phyloP scores from a whole-genome alignment of 2,888 invertebrate genomes.

The Drosophila mulleri region DNA sequence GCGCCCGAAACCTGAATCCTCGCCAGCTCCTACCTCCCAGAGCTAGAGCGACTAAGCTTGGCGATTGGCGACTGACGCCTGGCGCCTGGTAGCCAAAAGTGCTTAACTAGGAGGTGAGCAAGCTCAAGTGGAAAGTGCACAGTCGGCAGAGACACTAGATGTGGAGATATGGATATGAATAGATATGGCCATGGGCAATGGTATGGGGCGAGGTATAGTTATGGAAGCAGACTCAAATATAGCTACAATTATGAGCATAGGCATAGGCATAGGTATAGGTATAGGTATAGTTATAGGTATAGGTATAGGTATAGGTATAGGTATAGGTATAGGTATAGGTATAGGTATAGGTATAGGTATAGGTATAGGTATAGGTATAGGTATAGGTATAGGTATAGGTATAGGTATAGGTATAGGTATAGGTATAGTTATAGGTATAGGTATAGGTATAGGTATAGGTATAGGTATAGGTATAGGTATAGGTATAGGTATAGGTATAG shows the following conservation, averaged over 20 bases:
- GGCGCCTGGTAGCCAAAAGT: conserved; percentile 13
- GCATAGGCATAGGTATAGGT: background rate
- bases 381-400: background rate
- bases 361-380: background rate
- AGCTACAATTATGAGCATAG: no score
- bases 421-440: no score
- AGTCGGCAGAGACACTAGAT: background rate
- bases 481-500: background rate
- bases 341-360: no score
- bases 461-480: background rate
- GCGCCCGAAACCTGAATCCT: conserved; percentile 31
- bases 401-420: background rate
- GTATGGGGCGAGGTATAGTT: background rate
- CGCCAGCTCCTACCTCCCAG: background rate
- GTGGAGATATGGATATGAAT: background rate
- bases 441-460: background rate
- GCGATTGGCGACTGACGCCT: background rate
- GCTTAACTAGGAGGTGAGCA: background rate
- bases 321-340: no score
- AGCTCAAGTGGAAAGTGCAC: background rate
- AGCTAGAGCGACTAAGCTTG: background rate
- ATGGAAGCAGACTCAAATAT: no score
- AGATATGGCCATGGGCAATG: background rate
- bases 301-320: no score
- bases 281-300: no score